phyloP scores from a whole-genome alignment of 1,140 invertebrate genomes.

The Portunus trituberculatus region DNA sequence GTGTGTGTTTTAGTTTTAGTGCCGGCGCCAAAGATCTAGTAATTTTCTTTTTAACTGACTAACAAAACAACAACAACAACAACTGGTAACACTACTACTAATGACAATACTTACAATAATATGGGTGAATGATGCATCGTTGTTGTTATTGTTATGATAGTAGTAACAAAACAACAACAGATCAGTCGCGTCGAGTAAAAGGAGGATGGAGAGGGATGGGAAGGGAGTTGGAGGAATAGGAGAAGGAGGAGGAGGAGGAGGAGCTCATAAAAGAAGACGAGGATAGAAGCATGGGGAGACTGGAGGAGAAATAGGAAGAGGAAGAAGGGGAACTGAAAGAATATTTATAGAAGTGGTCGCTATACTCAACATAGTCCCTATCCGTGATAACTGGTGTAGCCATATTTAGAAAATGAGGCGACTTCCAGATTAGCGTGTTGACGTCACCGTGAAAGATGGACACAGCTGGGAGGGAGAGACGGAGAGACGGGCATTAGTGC shows the following conservation, averaged over 20 bases:
- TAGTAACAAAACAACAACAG: too few species aligned
- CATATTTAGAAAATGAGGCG: neutral
- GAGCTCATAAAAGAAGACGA: neutral
- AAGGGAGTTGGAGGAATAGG: neutral
- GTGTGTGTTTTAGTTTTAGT: too few species aligned
- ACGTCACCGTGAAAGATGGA: neutral
- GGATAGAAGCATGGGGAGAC: neutral
- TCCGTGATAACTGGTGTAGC: neutral
- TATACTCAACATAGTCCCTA: neutral
- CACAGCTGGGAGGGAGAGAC: neutral
- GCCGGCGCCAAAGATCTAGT: too few species aligned
- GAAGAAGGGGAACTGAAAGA: neutral
- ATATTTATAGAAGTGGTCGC: neutral
- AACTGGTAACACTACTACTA: too few species aligned
- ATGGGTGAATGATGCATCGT: too few species aligned
- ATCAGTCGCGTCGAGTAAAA: neutral
- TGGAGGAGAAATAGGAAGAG: neutral
- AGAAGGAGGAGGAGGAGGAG: neutral
- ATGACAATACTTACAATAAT: too few species aligned
- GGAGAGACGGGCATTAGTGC: neutral
- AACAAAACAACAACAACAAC: too few species aligned
- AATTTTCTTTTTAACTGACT: too few species aligned
- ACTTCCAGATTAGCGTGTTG: neutral
- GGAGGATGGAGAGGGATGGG: neutral
- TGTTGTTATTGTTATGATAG: too few species aligned